Percentiles rank a stretch among this genome's conserved stretches.
These are phyloP conservation scores for Fragum sueziense DNA, from an alignment of 2,888 invertebrate genomes.

Conservation along the genomic window DNA sequence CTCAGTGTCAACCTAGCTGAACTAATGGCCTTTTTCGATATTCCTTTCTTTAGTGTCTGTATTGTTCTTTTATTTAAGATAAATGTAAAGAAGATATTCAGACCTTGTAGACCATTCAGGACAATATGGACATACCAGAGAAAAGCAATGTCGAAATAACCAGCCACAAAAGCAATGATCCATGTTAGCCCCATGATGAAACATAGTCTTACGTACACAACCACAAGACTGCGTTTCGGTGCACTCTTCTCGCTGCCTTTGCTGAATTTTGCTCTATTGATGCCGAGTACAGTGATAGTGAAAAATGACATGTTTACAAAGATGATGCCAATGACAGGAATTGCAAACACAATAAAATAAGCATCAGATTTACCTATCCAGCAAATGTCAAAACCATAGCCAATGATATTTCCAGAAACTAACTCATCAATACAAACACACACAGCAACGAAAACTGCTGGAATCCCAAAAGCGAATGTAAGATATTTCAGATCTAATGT, in stretches of 20 bases:
- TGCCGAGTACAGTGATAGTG: neutral
- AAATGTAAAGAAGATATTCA: slow-evolving; percentile 9
- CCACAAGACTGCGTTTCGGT: neutral
- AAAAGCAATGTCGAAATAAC: neutral
- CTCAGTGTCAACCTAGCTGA: neutral
- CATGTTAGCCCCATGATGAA: slow-evolving; percentile 7
- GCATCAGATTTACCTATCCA: slow-evolving; percentile 11
- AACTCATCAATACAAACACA: slow-evolving; percentile 9
- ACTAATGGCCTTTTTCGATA: neutral
- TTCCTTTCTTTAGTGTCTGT: neutral
- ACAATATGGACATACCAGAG: slow-evolving; percentile 5
- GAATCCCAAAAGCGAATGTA: slow-evolving; percentile 2
- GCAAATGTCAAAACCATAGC: slow-evolving; percentile 10
- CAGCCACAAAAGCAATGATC: slow-evolving; percentile 7
- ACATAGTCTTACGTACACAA: neutral
- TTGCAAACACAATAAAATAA: neutral
- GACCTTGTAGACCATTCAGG: slow-evolving; percentile 5
- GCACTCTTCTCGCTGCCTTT: neutral
- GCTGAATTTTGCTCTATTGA: neutral
- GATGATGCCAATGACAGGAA: neutral
- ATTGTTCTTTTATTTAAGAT: neutral
- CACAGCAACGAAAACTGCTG: neutral
- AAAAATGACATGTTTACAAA: neutral
- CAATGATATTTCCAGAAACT: neutral
- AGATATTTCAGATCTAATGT: neutral